Percentiles rank a stretch among this genome's conserved stretches.
These are phyloP conservation scores for Drosophila anomalata DNA, from an alignment of 2,888 invertebrate species.

Conservation along the genomic window DNA sequence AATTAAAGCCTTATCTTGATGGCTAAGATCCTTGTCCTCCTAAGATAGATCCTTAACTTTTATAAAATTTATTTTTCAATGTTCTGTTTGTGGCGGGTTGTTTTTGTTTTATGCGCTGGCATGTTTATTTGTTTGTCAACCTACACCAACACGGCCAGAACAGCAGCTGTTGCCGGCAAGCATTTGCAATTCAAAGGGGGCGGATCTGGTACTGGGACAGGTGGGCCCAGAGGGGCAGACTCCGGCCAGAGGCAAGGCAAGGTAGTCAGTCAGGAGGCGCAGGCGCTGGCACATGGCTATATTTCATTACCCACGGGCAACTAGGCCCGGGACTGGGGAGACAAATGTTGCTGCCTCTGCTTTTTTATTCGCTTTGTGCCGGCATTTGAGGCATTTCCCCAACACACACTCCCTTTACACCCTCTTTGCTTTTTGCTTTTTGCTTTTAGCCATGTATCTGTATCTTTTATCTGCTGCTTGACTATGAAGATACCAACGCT, in stretches of 20 bases:
- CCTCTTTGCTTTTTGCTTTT: too few relatives aligned
- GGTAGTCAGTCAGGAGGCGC: constrained; percentile 54
- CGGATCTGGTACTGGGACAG: constrained; percentile 15
- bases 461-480: constrained; percentile 46
- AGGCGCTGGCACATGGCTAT: constrained; percentile 75
- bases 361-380: constrained; percentile 49
- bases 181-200: constrained; percentile 58
- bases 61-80: neutral
- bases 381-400: constrained; percentile 63
- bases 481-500: constrained; percentile 37
- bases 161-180: constrained; percentile 75
- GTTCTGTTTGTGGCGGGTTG: constrained; percentile 17
- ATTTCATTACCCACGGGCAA: constrained; percentile 77
- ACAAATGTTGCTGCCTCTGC: constrained; percentile 38
- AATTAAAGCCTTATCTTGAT: neutral
- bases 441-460: constrained; percentile 11
- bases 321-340: constrained; percentile 6
- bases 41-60: neutral
- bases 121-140: constrained; percentile 78
- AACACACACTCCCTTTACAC: constrained; percentile 12
- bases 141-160: constrained; percentile 54
- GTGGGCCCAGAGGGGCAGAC: constrained; percentile 15
- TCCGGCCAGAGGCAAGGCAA: neutral
- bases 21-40: neutral
- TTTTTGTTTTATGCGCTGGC: constrained; percentile 73